These are phyloP conservation scores for Halichoerus grypus DNA, from an alignment of 2,113 vertebrate genomes.

Conservation along the genomic window DNA sequence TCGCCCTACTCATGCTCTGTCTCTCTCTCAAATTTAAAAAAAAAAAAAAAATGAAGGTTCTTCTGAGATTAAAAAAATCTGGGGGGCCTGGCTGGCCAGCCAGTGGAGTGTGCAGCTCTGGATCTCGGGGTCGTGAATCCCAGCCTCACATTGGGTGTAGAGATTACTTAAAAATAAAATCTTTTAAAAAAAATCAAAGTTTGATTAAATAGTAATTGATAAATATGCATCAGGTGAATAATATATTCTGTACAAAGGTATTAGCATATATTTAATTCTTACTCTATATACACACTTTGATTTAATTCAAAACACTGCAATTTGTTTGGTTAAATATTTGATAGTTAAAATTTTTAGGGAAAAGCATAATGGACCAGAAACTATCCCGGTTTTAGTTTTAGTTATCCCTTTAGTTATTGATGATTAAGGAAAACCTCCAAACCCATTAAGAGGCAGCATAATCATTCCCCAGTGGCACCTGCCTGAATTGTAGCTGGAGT, in stretches of 20 bases:
- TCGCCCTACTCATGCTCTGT: neutral
- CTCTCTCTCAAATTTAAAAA: neutral
- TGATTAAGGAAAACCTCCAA: slow-evolving; percentile 7
- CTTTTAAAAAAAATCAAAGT: neutral
- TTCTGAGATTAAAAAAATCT: neutral
- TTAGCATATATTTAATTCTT: slow-evolving; percentile 5
- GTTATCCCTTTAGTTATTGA: neutral
- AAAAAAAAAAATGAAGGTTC: neutral
- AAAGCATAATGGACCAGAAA: slow-evolving; percentile 18
- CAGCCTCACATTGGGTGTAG: neutral
- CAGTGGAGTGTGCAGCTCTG: neutral
- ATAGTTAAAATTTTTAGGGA: neutral
- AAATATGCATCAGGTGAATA: neutral
- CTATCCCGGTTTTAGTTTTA: neutral
- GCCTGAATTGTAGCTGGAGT: neutral
- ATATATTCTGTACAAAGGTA: slow-evolving; percentile 10
- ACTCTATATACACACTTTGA: neutral
- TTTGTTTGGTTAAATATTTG: slow-evolving; percentile 18
- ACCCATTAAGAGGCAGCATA: neutral
- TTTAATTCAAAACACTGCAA: slow-evolving; percentile 53
- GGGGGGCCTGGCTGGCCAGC: neutral
- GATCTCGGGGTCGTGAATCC: neutral
- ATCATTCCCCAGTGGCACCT: neutral
- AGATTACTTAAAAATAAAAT: neutral
- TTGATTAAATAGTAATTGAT: neutral